Evolutionary conservation across 2,797 vertebrate species (phyloP), one percentile per base, ranked within the genome.

Genomic region (Acanthurus tractus): DNA sequence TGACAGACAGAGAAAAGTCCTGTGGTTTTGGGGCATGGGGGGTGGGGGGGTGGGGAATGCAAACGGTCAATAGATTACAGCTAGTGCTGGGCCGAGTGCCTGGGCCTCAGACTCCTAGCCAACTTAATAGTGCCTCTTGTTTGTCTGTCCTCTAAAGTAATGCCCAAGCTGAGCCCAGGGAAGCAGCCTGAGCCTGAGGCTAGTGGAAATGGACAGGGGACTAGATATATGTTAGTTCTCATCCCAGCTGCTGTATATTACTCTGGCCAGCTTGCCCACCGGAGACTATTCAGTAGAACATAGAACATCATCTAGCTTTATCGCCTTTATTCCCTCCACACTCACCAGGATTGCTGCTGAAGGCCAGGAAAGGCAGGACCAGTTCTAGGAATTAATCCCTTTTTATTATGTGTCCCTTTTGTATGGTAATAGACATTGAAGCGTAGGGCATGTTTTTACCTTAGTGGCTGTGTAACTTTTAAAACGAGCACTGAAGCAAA

Each of bases 71-170:
- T 93, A 92, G 91, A 93, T 93, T 92, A 90, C 85, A 84, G 84
- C 85, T 44, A 74, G 89, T 61, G 87, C 86, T 78, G 86, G 91
- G 92, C 89, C 82, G 66, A 84, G 86, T 86, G 88, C 87, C 85
- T 81, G 73, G 76, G 78, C 85, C 77, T 90, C 83, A 86, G 80
- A 90, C 89, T 94, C 80, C 76, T 68, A 36, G 91, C 89, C 89
- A 92, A 91, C 90, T 88, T 93, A 92, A 94, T 92, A 93, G 91
- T 71, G 86, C 86, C 89, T 94, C 88, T 85, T 94, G 91, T 94
- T 92, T 93, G 88, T 92, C 91, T 92, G 91, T 93, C 90, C 91
- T 93, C 85, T 90, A 90, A 92, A 92, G 92, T 91, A 89, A 92
- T 91, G 91, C 86, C 90, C 88, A 85, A 76, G 88, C 86, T 34